Base-by-base conservation (phyloP, 2,797 vertebrate species). In the Prionace glauca region DNA sequence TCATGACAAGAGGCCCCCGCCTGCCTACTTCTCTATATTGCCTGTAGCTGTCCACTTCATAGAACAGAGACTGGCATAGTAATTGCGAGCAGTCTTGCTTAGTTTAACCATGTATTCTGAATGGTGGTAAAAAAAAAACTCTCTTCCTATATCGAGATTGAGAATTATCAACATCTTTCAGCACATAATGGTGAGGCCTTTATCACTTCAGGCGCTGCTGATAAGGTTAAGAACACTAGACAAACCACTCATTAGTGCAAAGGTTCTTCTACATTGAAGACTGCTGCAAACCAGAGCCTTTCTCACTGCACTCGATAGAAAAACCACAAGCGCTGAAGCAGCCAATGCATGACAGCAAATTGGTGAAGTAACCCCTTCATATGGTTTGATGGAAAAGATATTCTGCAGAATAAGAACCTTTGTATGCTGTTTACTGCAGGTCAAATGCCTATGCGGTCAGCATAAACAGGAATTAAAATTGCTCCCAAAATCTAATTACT, bases 401-500 rank as follows among this genome's bases (percentile, higher is more conserved):
- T 60, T 77, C 71, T 77, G 12, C 45, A 56, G 71, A 74, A 74
- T 56, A 95, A 32, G 50, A 95, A 74, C 74, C 71, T 74, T 72
- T 14, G 45, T 50, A 95, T 95, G 71, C 11, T 60, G 69, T 95
- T 95, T 95, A 77, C 71, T 74, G 16, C 29, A 74, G 29, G 71
- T 98, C 98, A 98, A 98, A 97, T 98, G 97, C 98, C 98, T 98
- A 97, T 97, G 98, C 97, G 98, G 97, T 97, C 65, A 45, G 45
- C 65, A 95, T 92, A 67, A 86, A 65, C 50, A 91, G 92, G 79
- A 91, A 87, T 71, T 95, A 62, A 90, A 95, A 98, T 98, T 98
- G 97, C 97, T 98, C 98, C 98, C 97, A 98, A 98, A 98, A 98
- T 98, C 74, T 98, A 98, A 98, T 98, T 97, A 98, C 98, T 98